These are phyloP conservation scores for Picus viridis DNA, from an alignment of 2,797 vertebrate genomes.

Conservation along the genomic window DNA sequence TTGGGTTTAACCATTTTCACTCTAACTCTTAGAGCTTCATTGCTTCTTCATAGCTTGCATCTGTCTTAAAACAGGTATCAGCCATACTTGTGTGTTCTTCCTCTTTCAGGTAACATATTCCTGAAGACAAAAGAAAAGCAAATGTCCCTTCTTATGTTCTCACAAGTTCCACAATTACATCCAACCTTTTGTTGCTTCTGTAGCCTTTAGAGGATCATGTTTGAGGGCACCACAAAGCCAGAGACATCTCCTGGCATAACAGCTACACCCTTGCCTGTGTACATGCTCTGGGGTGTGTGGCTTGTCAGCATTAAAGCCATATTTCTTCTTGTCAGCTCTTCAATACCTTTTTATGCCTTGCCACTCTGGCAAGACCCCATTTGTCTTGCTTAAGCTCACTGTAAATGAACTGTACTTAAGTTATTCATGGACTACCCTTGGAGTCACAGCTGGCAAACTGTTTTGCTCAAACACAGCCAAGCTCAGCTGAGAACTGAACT, in stretches of 20 bases:
- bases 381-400: not conserved
- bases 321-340: not conserved
- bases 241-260: not conserved
- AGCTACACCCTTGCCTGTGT: not conserved
- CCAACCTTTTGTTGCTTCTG: not conserved
- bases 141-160: not conserved
- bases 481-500: not conserved
- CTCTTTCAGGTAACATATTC: not conserved
- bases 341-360: not conserved
- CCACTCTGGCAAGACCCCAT: not conserved
- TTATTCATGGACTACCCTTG: not conserved
- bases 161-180: not conserved
- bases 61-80: not conserved
- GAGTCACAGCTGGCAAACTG: not conserved
- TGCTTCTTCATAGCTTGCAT: not conserved
- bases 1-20: not conserved
- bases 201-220: not conserved
- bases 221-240: not conserved
- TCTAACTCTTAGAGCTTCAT: not conserved
- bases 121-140: not conserved
- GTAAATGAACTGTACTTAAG: not conserved
- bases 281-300: not conserved
- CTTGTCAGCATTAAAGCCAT: not conserved
- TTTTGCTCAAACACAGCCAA: not conserved
- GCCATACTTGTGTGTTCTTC: not conserved